Evolutionary conservation across 2,113 vertebrate genomes (phyloP), one percentile per base, ranked within the genome.

Genomic region (Anhinga rufa): DNA sequence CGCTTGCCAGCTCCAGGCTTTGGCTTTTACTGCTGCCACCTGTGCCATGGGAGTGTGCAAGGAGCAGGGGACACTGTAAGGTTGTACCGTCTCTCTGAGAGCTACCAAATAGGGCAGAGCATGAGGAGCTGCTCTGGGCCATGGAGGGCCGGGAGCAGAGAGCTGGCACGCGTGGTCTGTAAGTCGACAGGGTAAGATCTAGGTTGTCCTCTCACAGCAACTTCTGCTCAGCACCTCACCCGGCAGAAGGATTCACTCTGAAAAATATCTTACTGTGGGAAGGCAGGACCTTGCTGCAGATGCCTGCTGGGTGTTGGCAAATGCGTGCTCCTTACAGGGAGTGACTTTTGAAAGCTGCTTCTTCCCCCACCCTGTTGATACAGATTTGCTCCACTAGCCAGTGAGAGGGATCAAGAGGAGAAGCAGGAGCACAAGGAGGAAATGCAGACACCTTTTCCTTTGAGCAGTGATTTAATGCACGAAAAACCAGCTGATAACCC

Each of bases 21-120:
- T 80, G 58, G 12, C 32, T 71, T 79, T 77, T n/a, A 5, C 49
- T 80, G 68, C 40, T 86, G 25, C 18, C 29, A 22, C 0, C 0
- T 40, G 17, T 26, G 32, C 26, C 0, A 0, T 38, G 38, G 62
- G 40, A 82, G 29, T 26, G 10, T 55, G 29, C 0, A 9, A 85
- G 61, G 14, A 71, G 32, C 25, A 38, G 52, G 49, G 88, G 17
- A 17, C 6, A 26, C 1, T 10, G 1, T 52, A 25, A 61, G 40
- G 51, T 77, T 24, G 24, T 36, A 17, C 31, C 5, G 1, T 31
- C 51, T 49, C 51, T 77, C 26, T 34, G 58, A 81, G 58, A 65
- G 40, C 20, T 69, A 34, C 34, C 57, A 29, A 60, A 42, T 2
- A 71, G 10, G 38, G 6, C 36, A 62, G 51, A 75, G 51, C 2